Percentiles rank a stretch among this genome's conserved stretches.
Conservation (phyloP, 2,797 vertebrate genomes). For the Chaetophractus vellerosus region DNA sequence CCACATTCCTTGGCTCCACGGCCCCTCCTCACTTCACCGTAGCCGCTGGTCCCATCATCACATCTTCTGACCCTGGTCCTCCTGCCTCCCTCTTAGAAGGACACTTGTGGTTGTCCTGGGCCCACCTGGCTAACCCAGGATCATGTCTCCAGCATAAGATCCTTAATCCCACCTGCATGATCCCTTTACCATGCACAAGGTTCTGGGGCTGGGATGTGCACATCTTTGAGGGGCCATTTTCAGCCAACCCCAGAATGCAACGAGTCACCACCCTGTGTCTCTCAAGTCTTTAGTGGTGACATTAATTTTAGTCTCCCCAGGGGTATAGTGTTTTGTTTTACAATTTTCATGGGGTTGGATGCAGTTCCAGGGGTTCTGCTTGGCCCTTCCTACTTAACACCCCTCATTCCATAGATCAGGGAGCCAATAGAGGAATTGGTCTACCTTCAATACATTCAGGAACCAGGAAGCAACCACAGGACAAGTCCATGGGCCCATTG, state of each 20-base stretch:
- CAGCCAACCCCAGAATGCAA: not conserved
- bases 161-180: not conserved
- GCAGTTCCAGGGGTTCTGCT: not conserved
- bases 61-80: not conserved
- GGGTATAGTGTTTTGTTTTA: not conserved
- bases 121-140: not conserved
- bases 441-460: not conserved
- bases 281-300: not conserved
- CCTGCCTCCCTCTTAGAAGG: not conserved
- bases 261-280: not conserved
- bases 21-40: not conserved
- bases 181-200: not conserved
- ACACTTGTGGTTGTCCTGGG: no score
- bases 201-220: no score
- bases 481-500: no score
- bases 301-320: not conserved
- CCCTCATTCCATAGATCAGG: not conserved
- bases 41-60: not conserved
- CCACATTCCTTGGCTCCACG: not conserved
- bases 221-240: not conserved
- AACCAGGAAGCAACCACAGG: not conserved
- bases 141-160: not conserved
- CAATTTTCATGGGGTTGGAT: no score
- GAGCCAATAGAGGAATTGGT: not conserved
- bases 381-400: not conserved